Conservation (phyloP, 2,113 vertebrate genomes). For the Corapipo altera region DNA sequence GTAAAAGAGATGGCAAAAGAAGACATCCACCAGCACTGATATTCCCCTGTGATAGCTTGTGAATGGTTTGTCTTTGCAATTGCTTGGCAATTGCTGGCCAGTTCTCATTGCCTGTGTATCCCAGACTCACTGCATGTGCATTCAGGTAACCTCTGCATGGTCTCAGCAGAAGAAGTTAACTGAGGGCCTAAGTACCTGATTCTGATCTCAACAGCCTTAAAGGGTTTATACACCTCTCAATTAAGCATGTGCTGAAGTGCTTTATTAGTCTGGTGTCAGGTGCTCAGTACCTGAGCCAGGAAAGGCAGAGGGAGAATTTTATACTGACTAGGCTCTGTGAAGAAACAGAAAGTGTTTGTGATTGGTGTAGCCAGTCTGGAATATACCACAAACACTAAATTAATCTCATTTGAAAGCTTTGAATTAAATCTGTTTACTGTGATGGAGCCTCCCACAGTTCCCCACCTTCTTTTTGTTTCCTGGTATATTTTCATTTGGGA, state of each 20-base stretch:
- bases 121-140: neutral
- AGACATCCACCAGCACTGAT: neutral
- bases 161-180: neutral
- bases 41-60: neutral
- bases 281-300: neutral
- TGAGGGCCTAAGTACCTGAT: neutral
- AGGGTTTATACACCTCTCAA: neutral
- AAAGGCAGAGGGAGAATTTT: neutral
- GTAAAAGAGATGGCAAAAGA: neutral
- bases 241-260: neutral
- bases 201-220: neutral
- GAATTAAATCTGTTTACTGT: conserved; percentile 32
- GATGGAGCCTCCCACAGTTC: conserved; percentile 23
- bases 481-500: conserved; percentile 20
- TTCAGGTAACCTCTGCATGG: neutral
- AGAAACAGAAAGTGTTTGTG: neutral
- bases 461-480: conserved; percentile 48
- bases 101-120: fast-evolving
- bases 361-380: neutral
- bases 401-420: conserved; percentile 51
- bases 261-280: neutral
- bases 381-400: neutral
- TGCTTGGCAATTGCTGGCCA: neutral
- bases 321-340: neutral
- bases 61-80: neutral